phyloP scores from a whole-genome alignment of 2,113 vertebrate genomes.

The Lipotes vexillifer region DNA sequence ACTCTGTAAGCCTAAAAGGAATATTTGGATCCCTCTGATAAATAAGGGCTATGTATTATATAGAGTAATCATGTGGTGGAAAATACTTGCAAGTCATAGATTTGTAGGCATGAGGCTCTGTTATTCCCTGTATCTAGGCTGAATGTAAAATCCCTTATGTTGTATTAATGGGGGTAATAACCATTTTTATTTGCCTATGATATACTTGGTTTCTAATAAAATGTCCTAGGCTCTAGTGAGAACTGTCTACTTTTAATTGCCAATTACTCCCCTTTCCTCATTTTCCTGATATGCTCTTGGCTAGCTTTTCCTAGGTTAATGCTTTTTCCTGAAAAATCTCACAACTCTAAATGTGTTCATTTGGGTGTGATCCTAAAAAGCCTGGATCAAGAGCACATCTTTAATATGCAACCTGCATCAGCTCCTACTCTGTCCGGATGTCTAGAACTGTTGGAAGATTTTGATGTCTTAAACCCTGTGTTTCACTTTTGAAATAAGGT shows the following conservation, averaged over 20 bases:
- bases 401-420: conserved; percentile 42
- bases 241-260: conserved; percentile 69
- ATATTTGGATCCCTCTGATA: conserved; percentile 56
- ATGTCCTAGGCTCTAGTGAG: conserved; percentile 67
- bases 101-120: conserved; percentile 56
- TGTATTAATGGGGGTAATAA: conserved; percentile 67
- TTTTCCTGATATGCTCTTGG: conserved; percentile 42
- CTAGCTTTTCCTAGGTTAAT: conserved; percentile 54
- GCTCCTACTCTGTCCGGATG: conserved; percentile 50
- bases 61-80: conserved; percentile 50
- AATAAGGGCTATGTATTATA: conserved; percentile 71
- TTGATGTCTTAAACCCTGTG: conserved; percentile 46
- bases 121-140: conserved; percentile 60
- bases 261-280: conserved; percentile 46
- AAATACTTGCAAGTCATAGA: conserved; percentile 53
- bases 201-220: conserved; percentile 76
- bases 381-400: conserved; percentile 50
- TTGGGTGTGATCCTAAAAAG: conserved; percentile 48
- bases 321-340: conserved; percentile 46
- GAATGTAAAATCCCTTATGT: conserved; percentile 71
- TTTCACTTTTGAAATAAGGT: conserved; percentile 64
- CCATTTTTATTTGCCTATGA: conserved; percentile 71
- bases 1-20: conserved; percentile 66
- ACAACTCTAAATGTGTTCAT: conserved; percentile 46
- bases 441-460: conserved; percentile 56